Conservation (phyloP, 2,113 vertebrate species). For the Phalacrocorax carbo region DNA sequence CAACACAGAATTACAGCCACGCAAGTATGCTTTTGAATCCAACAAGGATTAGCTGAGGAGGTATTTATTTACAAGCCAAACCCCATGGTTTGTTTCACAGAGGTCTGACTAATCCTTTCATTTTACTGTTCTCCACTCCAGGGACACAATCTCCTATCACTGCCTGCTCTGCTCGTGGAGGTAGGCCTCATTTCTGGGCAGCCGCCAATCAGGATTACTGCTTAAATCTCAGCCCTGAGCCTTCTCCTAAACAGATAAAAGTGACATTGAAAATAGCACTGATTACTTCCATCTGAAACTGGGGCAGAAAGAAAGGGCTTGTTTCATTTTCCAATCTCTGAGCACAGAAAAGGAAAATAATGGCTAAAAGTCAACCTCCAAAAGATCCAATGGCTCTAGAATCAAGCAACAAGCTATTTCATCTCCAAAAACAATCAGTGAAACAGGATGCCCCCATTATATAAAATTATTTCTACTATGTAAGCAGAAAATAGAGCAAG, state of each 20-base stretch:
- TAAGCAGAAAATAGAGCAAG: neutral
- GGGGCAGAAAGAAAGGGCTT: fast-evolving
- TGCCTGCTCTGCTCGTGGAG: neutral
- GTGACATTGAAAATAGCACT: neutral
- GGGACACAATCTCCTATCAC: neutral
- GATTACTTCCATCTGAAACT: neutral
- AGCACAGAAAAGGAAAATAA: neutral
- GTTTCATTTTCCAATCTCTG: neutral
- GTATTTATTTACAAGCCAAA: neutral
- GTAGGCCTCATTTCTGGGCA: neutral
- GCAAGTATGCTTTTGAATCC: neutral
- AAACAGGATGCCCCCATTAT: neutral
- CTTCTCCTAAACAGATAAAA: neutral
- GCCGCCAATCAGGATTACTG: neutral
- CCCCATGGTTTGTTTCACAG: neutral
- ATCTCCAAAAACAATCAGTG: neutral
- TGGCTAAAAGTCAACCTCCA: neutral
- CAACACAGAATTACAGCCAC: neutral
- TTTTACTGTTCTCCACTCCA: neutral
- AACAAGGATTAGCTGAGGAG: neutral
- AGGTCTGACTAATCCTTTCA: neutral
- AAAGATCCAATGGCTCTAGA: neutral
- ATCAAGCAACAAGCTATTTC: neutral
- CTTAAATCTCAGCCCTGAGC: neutral
- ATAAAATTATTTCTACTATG: neutral